Evolutionary conservation across 2,113 vertebrate species (phyloP).

Genomic region (Microtus montanus): DNA sequence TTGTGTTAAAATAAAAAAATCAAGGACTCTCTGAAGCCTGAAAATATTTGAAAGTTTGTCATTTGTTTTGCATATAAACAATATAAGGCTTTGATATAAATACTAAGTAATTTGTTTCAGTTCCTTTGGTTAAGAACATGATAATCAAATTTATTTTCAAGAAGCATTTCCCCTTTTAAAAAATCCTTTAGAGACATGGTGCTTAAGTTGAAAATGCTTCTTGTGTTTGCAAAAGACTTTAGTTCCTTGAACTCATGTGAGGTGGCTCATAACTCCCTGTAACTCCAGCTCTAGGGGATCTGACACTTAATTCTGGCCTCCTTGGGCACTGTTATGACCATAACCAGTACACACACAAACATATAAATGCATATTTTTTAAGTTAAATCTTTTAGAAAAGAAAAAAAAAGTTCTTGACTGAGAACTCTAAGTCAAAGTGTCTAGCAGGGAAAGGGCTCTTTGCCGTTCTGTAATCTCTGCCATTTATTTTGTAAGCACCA

Average conservation of each 20-base stretch:
- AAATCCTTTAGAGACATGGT: neutral
- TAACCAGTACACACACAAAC: neutral
- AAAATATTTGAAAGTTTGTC: neutral
- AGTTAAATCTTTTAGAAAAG: neutral
- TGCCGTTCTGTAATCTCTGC: neutral
- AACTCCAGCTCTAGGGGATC: neutral
- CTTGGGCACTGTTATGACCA: neutral
- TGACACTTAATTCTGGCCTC: neutral
- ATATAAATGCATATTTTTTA: too few relatives aligned
- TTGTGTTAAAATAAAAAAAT: neutral
- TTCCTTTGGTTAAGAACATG: neutral
- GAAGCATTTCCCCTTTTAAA: neutral
- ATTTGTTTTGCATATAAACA: neutral
- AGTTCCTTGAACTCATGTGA: neutral
- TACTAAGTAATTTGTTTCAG: constrained; percentile 4
- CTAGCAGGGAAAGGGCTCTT: accelerated
- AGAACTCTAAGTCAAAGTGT: neutral
- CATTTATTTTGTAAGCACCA: neutral
- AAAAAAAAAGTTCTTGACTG: neutral
- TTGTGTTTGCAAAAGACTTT: neutral
- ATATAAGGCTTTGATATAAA: neutral
- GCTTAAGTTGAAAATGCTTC: neutral
- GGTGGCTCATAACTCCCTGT: neutral
- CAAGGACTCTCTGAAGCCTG: neutral
- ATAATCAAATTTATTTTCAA: neutral